Base-by-base conservation (phyloP, 2,888 invertebrate species). In the Nebria salina region DNA sequence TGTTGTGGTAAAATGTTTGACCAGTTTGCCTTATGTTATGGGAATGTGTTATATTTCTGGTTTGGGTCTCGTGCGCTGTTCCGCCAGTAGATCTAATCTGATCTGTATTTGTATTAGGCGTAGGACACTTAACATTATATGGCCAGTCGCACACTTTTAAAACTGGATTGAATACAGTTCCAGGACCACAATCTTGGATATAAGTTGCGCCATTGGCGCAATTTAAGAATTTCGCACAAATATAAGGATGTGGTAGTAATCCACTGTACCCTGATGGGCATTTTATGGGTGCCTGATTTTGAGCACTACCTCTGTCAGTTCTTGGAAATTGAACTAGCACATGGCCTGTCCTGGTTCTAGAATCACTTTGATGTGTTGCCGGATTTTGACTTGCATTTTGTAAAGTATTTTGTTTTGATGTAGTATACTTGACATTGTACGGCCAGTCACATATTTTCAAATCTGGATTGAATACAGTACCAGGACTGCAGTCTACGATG, bases 161-260 rank as follows among this genome's bases (percentile, higher is more conserved):
- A 6, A 86, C 85, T 0, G 90, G 88, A 85, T 91, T 91, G 83
- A 91, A 93, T 0, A 91, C 90, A 0, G 93, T 93, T 54, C 93
- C 93, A 0, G 92, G 91, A 1, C 91, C 91, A 86, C 94, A 94
- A 76, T 89, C 88, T 88, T 91, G 91, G 2, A 91, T 87, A 8
- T 91, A 89, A 26, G 88, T 88, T 4, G 86, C 85, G 0, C 93
- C 93, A 83, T 91, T 89, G 26, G 89, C 91, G 85, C 94, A 94
- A 84, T 92, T 92, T 5, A 94, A 86, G 85, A 91, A 94, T 85
- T 92, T 93, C 0, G 89, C 88, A 83, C 94, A 94, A 82, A 93
- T 91, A 0, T 87, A 87, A 2, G 93, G 92, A 87, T 94, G 92
- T 0, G 92, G 91, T 41, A 91, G 87, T 7, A 92, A 84, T 0